phyloP scores from a whole-genome alignment of 1,140 invertebrate genomes.

The Cepaea nemoralis region DNA sequence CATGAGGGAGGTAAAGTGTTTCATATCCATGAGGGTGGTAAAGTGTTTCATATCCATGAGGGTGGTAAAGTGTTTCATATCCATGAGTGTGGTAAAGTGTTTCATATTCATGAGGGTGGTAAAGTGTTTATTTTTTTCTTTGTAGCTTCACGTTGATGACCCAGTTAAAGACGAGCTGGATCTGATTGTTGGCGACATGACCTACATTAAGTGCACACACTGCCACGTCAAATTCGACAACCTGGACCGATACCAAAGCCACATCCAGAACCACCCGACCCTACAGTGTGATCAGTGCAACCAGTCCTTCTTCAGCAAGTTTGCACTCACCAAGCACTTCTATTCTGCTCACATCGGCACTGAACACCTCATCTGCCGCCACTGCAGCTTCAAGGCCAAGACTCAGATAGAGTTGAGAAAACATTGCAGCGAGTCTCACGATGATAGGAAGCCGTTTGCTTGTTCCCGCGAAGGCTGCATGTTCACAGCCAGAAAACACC shows the following conservation, averaged over 20 bases:
- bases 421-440: constrained; percentile 48
- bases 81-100: too few species aligned
- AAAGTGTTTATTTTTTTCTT: neutral
- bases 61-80: too few species aligned
- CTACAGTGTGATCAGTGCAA: constrained; percentile 47
- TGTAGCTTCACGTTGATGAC: neutral
- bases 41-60: too few species aligned
- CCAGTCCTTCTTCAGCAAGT: constrained; percentile 41
- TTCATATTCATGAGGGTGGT: too few species aligned
- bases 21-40: too few species aligned
- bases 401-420: constrained; percentile 42
- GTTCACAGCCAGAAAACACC: constrained; percentile 46
- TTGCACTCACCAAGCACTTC: constrained; percentile 47
- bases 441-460: constrained; percentile 48
- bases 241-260: constrained; percentile 33
- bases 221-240: constrained; percentile 37
- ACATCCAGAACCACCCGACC: constrained; percentile 28
- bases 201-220: constrained; percentile 30
- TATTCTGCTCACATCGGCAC: constrained; percentile 35
- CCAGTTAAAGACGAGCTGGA: constrained; percentile 26
- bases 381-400: constrained; percentile 38
- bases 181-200: constrained; percentile 26
- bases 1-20: too few species aligned
- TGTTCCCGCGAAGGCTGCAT: constrained; percentile 50
- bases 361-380: constrained; percentile 38